Conservation (phyloP, 2,797 vertebrate genomes). For the Protonibea diacanthus region DNA sequence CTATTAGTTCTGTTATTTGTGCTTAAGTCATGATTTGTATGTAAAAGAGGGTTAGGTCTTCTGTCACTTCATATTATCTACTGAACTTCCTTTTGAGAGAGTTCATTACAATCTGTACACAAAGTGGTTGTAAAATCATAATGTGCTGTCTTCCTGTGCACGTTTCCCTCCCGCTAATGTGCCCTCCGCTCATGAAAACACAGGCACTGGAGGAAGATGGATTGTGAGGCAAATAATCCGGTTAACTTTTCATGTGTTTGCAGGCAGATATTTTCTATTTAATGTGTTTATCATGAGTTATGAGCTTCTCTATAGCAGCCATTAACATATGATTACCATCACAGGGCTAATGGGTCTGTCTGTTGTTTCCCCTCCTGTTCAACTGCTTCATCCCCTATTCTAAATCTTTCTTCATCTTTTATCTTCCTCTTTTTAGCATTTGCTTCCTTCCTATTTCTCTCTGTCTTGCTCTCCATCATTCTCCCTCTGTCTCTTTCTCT, state of each 20-base stretch:
- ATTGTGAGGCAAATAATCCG: slow-evolving; percentile 70
- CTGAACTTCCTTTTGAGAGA: slow-evolving; percentile 46
- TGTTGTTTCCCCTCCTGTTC: slow-evolving; percentile 53
- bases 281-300: slow-evolving; percentile 81
- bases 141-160: slow-evolving; percentile 43
- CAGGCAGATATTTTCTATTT: slow-evolving; percentile 75
- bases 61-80: slow-evolving; percentile 29
- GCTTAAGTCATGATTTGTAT: slow-evolving; percentile 39
- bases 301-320: slow-evolving; percentile 67
- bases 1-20: slow-evolving; percentile 12
- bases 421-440: slow-evolving; percentile 41
- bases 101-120: slow-evolving; percentile 49
- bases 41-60: slow-evolving; percentile 34
- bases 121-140: slow-evolving; percentile 69
- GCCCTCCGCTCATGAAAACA: slow-evolving; percentile 52
- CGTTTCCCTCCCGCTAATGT: slow-evolving; percentile 57
- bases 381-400: slow-evolving; percentile 42
- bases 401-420: slow-evolving; percentile 52
- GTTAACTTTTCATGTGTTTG: slow-evolving; percentile 78
- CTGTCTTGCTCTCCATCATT: slow-evolving; percentile 9
- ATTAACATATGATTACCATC: slow-evolving; percentile 82
- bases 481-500: slow-evolving; percentile 21
- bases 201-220: slow-evolving; percentile 65
- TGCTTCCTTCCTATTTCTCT: slow-evolving; percentile 11
- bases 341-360: slow-evolving; percentile 72